Evolutionary conservation across 1,140 invertebrate species (phyloP), one percentile per base, ranked within the genome.

Genomic region (Papilio polyxenes): DNA sequence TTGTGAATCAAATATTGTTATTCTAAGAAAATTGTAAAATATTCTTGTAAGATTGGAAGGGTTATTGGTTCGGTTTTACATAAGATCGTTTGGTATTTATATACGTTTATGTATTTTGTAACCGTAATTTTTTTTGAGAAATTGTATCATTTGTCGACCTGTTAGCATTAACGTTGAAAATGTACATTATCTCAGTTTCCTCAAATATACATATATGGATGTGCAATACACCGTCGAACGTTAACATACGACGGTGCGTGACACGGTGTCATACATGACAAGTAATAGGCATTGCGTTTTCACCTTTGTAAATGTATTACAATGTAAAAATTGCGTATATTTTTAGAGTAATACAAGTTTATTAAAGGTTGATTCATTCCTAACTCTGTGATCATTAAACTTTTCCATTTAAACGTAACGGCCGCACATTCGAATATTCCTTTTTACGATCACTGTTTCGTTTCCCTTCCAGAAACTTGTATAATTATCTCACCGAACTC

Each of bases 401-500:
- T 79, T 79, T 79, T 62, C 53, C 53, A 62, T 62, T 62, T 62
- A 79, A 79, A 62, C 7, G 56, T 62, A 59, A 79, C 75, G 75
- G 49, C 75, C 20, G n/a, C 48, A 76, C 49, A 77, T 77, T 40
- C 77, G 44, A 62, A 56, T 79, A 62, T 65, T 56, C 10, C 49
- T 15, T 69, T 80, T 80, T 80, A 80, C 78, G 78, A 80, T 11
- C 77, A 15, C 4, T 49, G 59, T 80, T 65, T 65, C 78, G 75
- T 56, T 65, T 80, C 44, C 56, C 78, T 23, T 69, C 59, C 78
- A 49, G 62, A 80, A 80, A 80, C 78, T 80, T 80, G 40, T 44
- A 65, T 80, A 69, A 69, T 80, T 80, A 80, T 80, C 40, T 11
- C 56, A 15, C 59, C 56, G 78, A 80, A 80, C 77, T 51, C 75